A percentile compares a stretch with the other conserved stretches of the same genome.
phyloP scores from a whole-genome alignment of 2,888 invertebrate species.

The Aleiodes testaceus region DNA sequence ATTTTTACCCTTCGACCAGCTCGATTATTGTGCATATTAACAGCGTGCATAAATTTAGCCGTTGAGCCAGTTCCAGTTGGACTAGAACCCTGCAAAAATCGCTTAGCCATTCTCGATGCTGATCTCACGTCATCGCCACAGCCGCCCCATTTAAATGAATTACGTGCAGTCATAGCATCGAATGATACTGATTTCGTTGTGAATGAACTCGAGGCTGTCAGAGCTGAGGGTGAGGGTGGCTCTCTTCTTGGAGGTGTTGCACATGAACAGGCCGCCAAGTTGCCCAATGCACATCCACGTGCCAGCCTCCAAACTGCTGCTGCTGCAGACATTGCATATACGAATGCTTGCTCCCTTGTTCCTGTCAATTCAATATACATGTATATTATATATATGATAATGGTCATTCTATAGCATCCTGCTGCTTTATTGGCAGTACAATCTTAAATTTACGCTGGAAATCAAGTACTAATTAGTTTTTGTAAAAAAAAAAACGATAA shows the following conservation, averaged over 20 bases:
- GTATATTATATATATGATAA: too few species aligned
- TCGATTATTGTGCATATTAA: slow-evolving; percentile 85
- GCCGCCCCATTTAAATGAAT: slow-evolving; percentile 89
- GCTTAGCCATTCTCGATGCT: slow-evolving; percentile 82
- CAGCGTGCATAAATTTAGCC: slow-evolving; percentile 76
- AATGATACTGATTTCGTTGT: slow-evolving; percentile 63
- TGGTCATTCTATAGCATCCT: too few species aligned
- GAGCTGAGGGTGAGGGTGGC: slow-evolving; percentile 73
- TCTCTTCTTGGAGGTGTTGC: slow-evolving; percentile 81
- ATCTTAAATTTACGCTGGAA: neutral
- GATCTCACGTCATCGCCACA: slow-evolving; percentile 88
- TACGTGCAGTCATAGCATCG: slow-evolving; percentile 71
- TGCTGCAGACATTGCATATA: slow-evolving; percentile 87
- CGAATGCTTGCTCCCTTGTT: slow-evolving; percentile 89
- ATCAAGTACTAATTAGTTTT: neutral
- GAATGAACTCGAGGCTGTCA: slow-evolving; percentile 64
- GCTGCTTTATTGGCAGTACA: too few species aligned
- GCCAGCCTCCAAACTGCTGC: slow-evolving; percentile 85
- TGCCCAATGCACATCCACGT: slow-evolving; percentile 84
- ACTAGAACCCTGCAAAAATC: slow-evolving; percentile 80
- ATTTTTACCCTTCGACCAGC: slow-evolving; percentile 82
- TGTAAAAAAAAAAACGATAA: neutral
- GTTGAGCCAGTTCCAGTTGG: slow-evolving; percentile 64
- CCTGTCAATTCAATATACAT: slow-evolving; percentile 76
- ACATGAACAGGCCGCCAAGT: slow-evolving; percentile 85